Evolutionary conservation across 1,140 invertebrate genomes (phyloP), one percentile per base, ranked within the genome.

Genomic region (Pogonognathellus flavescens): DNA sequence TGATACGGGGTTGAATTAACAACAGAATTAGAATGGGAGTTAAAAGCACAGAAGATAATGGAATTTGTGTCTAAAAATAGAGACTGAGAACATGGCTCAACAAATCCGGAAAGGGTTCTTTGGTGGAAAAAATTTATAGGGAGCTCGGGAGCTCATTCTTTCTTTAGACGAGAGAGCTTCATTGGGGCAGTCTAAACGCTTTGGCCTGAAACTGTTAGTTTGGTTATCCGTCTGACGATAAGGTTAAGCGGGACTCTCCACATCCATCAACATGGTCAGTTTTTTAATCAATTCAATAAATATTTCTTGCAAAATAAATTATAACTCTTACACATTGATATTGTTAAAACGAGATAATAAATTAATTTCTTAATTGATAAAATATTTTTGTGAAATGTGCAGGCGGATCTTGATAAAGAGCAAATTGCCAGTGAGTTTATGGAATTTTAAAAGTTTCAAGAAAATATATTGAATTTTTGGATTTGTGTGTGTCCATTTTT

Each of bases 401-500:
- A 76, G 83, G 57, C n/a, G 22, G 80, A 88, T 57, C 66, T 87
- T 50, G 84, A 85, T 57, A 82, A 85, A 31, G 81, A 89, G 49
- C 83, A 88, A 76, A 84, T 84, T 84, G 83, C 85, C 7, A 88
- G 87, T 88, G 60, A 88, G 85, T 57, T 72, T 18, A n/a, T 72
- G 14, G 7, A 66, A 1, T 66, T n/a, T 52, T 10, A 52, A 31
- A 31, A 66, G 1, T n/a, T 18, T 31, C 31, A 31, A 25, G 7
- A 16, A 1, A 0, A 18, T 57, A 31, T 18, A 83, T 0, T 20
- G 10, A 1, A 22, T 0, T 31, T 25, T 84, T 72, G 16, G 60
- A 62, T 83, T 62, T 57, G 18, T 9, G 20, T 81, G 6, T 9
- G 18, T 81, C 7, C 8, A 81, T 10, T 81, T 55, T 6, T 14